Evolutionary conservation across 2,113 vertebrate species (phyloP).

Genomic region (Limanda limanda): DNA sequence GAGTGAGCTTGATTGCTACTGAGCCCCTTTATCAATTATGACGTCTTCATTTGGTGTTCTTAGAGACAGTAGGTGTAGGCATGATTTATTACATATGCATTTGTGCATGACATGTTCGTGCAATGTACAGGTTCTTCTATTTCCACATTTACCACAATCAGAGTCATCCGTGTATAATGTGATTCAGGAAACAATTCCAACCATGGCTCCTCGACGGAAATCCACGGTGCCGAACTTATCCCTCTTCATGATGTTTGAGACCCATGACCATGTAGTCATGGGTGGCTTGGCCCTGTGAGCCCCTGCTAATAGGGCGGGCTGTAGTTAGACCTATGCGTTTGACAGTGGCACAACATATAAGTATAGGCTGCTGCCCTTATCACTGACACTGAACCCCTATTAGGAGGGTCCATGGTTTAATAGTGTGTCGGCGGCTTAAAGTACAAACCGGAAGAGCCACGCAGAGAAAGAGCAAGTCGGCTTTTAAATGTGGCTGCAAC

Average conservation of each 20-base stretch:
- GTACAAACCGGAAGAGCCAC: slow-evolving; percentile 26
- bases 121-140: neutral
- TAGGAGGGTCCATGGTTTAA: slow-evolving; percentile 29
- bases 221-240: slow-evolving; percentile 66
- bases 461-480: slow-evolving; percentile 4
- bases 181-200: slow-evolving; percentile 62
- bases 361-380: slow-evolving; percentile 46
- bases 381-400: slow-evolving; percentile 58
- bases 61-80: slow-evolving; percentile 2
- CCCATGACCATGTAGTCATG: slow-evolving; percentile 71
- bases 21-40: slow-evolving; percentile 27
- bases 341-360: slow-evolving; percentile 55
- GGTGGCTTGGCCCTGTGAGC: slow-evolving; percentile 68
- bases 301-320: slow-evolving; percentile 58
- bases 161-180: slow-evolving; percentile 50
- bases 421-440: slow-evolving; percentile 37
- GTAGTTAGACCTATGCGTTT: slow-evolving; percentile 59
- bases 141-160: slow-evolving; percentile 1
- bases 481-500: neutral
- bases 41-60: slow-evolving; percentile 48
- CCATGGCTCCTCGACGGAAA: slow-evolving; percentile 56
- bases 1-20: slow-evolving; percentile 37
- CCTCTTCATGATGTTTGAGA: slow-evolving; percentile 63
- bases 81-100: neutral
- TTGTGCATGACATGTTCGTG: neutral